Evolutionary conservation across 2,797 vertebrate genomes (phyloP), one percentile per base, ranked within the genome.

Genomic region (Lycodopsis pacificus): DNA sequence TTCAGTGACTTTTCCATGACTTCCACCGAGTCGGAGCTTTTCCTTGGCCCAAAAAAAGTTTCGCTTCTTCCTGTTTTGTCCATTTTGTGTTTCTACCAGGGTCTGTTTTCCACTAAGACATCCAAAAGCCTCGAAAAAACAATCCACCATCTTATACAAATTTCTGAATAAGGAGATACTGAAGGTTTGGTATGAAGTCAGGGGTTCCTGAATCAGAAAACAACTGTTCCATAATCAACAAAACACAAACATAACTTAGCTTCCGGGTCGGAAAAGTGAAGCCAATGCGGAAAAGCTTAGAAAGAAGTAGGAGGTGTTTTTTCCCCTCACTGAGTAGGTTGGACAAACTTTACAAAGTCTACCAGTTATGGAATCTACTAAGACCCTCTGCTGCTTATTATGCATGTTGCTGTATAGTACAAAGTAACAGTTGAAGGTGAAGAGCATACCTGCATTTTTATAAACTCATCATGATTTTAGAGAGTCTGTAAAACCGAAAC

Each of bases 1-100:
- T 49, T 56, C 9, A 2, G 0, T 4, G 19, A 76, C 34, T 72
- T 73, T 38, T 58, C 7, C 1, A 0, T 7, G 25, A 74, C 30
- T 71, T 70, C 32, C 36, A 64, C 17, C 2, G 7, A 42, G 30
- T 27, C 38, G 3, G 34, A 44, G 36, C 0, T 2, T 68, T 67
- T 76, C 30, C 62, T 27, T 36, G 3, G 53, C 62, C 69, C 54
- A 1, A 48, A 73, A 73, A 25, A 73, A 14, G 2, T 25, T 72
- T 27, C 3, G 2, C 65, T 64, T 25, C 56, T 80, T 84, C 79
- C 79, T 57, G 72, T 78, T 83, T 68, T 40, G n/a, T 46, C 62
- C 0, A 73, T 30, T 71, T 46, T 30, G 27, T 44, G 71, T 75
- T 71, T 63, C 63, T 69, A 2, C 32, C 34, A 38, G 58, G n/a